phyloP scores from a whole-genome alignment of 2,797 vertebrate genomes.

The Otus scops region DNA sequence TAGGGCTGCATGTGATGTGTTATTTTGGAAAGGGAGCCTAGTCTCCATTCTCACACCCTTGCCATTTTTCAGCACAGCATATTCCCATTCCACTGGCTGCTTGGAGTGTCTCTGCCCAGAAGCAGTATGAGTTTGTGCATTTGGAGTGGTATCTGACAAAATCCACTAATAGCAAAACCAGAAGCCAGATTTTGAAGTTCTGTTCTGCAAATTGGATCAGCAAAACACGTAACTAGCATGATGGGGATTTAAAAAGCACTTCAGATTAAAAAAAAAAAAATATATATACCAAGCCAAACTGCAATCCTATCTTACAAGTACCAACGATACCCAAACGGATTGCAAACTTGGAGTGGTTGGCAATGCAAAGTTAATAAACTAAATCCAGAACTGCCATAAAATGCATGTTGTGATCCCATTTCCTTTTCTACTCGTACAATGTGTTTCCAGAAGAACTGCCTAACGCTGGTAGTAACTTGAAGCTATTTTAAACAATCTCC shows the following conservation, averaged over 20 bases:
- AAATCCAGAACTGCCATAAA: conserved; percentile 42
- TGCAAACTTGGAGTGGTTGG: not conserved
- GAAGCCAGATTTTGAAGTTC: not conserved
- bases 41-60: not conserved
- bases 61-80: not conserved
- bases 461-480: conserved; percentile 5
- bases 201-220: not conserved
- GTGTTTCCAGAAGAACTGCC: conserved; percentile 31
- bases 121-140: not conserved
- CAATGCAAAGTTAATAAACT: conserved; percentile 34
- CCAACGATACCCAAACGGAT: not conserved
- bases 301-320: not conserved
- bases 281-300: not conserved
- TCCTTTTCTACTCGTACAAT: conserved; percentile 33
- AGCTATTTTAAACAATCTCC: conserved; percentile 7
- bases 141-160: not conserved
- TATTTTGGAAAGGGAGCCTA: not conserved
- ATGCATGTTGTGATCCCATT: conserved; percentile 53
- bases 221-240: not conserved
- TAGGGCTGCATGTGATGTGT: not conserved
- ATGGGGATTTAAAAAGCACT: not conserved
- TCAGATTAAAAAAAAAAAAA: not conserved
- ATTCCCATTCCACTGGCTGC: not conserved
- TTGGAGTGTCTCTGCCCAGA: not conserved
- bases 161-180: not conserved